Evolutionary conservation across 2,888 invertebrate species (phyloP).

Genomic region (Acanthosepion pharaonis): DNA sequence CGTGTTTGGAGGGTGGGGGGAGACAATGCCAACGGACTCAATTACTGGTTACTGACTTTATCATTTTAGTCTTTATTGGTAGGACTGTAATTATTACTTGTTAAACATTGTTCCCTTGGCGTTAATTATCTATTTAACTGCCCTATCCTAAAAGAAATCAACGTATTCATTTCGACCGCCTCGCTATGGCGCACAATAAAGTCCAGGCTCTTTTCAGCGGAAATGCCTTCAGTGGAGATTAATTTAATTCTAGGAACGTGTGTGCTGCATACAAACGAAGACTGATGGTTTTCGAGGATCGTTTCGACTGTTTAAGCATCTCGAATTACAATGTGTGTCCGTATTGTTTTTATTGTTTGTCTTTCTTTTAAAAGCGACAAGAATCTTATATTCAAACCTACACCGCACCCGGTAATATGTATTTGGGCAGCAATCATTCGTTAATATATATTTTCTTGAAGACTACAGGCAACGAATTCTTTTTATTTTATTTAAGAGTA

Average conservation of each 20-base stretch:
- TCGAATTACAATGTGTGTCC: background rate
- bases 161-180: no score
- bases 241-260: background rate
- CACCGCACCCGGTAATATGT: no score
- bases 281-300: background rate
- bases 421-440: no score
- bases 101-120: background rate
- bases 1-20: background rate
- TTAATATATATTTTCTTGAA: no score
- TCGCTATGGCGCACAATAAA: background rate
- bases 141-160: no score
- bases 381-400: background rate
- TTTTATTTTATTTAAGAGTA: no score
- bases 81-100: background rate
- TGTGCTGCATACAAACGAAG: background rate
- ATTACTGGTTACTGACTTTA: background rate
- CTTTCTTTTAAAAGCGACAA: background rate
- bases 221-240: background rate
- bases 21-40: background rate
- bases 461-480: no score
- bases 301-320: background rate
- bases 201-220: background rate
- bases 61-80: background rate
- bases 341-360: background rate
- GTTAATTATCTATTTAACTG: background rate